Evolutionary conservation across 2,888 invertebrate genomes (phyloP).

Genomic region (Polylopha cassiicola): DNA sequence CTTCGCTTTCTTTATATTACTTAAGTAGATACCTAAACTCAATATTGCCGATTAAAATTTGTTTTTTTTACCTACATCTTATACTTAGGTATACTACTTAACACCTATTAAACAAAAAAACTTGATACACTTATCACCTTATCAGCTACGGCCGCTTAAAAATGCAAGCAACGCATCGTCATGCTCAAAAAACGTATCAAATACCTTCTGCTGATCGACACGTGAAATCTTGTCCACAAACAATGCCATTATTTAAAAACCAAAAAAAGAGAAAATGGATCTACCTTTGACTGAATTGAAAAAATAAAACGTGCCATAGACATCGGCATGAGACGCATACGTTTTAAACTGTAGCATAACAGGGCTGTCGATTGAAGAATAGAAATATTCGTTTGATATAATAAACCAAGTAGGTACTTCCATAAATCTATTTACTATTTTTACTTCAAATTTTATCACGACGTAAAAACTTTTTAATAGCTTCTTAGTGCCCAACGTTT

Average conservation of each 20-base stretch:
- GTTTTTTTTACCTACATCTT: too few species aligned
- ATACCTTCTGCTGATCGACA: constrained; percentile 61
- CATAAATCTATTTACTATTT: too few species aligned
- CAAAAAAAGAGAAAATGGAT: constrained; percentile 57
- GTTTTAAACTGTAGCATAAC: constrained; percentile 51
- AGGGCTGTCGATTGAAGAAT: constrained; percentile 41
- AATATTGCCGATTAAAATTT: too few species aligned
- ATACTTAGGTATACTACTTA: too few species aligned
- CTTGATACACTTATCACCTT: too few species aligned
- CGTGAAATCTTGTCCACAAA: constrained; percentile 63
- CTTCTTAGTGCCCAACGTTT: too few species aligned
- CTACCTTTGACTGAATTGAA: constrained; percentile 44
- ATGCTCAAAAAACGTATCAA: constrained; percentile 51
- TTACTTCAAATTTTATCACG: too few species aligned
- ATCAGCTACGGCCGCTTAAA: not conserved
- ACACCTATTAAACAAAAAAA: too few species aligned
- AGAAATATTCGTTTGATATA: not conserved
- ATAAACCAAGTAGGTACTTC: not conserved
- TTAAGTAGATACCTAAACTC: too few species aligned
- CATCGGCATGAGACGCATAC: constrained; percentile 55
- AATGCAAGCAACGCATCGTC: constrained; percentile 47
- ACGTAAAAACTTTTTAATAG: too few species aligned
- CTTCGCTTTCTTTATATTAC: too few species aligned
- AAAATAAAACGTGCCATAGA: constrained; percentile 56
- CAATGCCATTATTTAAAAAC: constrained; percentile 66